Conservation (phyloP, 2,888 invertebrate species). For the Alloplasta piceator region DNA sequence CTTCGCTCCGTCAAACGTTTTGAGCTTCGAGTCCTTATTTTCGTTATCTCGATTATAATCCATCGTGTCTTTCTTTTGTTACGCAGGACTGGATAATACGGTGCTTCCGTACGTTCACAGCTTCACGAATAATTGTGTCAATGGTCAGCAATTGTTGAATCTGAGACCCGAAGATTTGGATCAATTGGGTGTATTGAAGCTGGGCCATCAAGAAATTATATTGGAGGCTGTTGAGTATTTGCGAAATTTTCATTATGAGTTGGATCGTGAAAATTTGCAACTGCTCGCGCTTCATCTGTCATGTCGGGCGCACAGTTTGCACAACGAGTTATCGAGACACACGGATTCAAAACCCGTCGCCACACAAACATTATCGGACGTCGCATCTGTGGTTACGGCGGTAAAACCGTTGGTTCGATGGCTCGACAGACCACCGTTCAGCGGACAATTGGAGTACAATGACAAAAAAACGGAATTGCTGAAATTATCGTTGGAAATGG, state of each 20-base stretch:
- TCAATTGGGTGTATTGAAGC: constrained; percentile 91
- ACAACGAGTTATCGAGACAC: constrained; percentile 87
- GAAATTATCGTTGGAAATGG: constrained; percentile 92
- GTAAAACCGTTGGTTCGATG: constrained; percentile 95
- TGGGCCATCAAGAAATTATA: constrained; percentile 97
- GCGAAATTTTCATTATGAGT: constrained; percentile 94
- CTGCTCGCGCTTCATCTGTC: constrained; percentile 93
- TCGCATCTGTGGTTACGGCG: constrained; percentile 92
- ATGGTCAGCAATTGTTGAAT: constrained; percentile 92
- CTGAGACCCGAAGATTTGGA: constrained; percentile 95
- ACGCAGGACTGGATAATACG: constrained; percentile 90
- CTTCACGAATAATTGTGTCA: constrained; percentile 92
- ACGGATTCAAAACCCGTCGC: constrained; percentile 87
- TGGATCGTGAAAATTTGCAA: constrained; percentile 96
- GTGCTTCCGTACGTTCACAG: constrained; percentile 92
- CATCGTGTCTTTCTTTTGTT: constrained; percentile 56
- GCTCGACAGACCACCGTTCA: constrained; percentile 90
- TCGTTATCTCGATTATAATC: too few species aligned
- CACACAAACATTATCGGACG: constrained; percentile 92
- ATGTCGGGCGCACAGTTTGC: constrained; percentile 91
- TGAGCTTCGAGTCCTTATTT: too few species aligned
- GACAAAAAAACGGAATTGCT: constrained; percentile 90
- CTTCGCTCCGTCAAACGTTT: too few species aligned
- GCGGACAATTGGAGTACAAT: constrained; percentile 88
- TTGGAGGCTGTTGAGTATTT: constrained; percentile 96